A percentile compares a stretch with the other conserved stretches of the same genome.
Conservation (phyloP, 2,113 vertebrate species). For the Pica pica region DNA sequence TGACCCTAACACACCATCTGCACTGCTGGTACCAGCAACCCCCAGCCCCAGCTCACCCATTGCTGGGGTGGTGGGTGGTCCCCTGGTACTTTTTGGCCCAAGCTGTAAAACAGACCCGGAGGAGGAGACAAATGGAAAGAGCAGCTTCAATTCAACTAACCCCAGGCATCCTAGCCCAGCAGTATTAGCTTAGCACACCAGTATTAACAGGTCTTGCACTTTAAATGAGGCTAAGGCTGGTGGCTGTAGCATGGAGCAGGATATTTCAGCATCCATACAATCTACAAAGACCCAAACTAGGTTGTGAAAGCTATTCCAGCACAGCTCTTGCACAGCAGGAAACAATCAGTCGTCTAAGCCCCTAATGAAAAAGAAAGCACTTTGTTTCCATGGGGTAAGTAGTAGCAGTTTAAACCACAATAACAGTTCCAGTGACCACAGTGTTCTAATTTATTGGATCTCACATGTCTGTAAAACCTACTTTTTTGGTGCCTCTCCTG, state of each 20-base stretch:
- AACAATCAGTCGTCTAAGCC: conserved; percentile 15
- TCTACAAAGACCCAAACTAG: background rate
- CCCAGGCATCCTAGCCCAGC: background rate
- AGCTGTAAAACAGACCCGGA: background rate
- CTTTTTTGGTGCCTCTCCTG: background rate
- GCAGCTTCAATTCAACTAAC: background rate
- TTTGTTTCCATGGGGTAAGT: conserved; percentile 50
- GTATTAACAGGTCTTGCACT: background rate
- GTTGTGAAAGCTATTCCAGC: background rate
- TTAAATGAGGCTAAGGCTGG: background rate
- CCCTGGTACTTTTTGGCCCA: background rate
- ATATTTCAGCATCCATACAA: background rate
- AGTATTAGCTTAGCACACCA: background rate
- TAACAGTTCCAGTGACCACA: conserved; percentile 44
- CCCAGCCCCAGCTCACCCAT: background rate
- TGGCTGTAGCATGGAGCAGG: background rate
- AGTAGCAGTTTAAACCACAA: conserved; percentile 43
- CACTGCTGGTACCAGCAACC: background rate
- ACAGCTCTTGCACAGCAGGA: background rate
- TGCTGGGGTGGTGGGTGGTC: background rate
- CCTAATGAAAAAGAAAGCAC: conserved; percentile 1
- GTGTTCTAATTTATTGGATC: background rate
- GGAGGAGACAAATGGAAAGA: background rate
- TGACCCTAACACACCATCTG: background rate
- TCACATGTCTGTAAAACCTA: background rate